Base-by-base conservation (phyloP, 2,797 vertebrate species). In the Aphelocoma californica region DNA sequence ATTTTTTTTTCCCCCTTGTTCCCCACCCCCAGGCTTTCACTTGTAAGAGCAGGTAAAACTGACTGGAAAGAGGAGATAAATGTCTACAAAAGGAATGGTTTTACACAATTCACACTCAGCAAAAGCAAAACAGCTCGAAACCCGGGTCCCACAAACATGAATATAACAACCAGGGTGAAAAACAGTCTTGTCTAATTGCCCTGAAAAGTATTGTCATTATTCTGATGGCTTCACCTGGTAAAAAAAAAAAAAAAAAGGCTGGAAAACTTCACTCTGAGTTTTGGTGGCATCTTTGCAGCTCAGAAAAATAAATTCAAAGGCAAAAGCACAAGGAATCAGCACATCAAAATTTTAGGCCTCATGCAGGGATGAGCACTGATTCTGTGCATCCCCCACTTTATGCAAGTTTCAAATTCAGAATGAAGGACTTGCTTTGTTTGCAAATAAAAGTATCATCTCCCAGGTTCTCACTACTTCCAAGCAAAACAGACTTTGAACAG, bases 291-390 rank as follows among this genome's bases (percentile, higher is more conserved):
- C 80, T 87, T 91, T 64, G 42, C 56, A 95, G 66, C 81, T 91
- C 79, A 61, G 40, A 93, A 93, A 96, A 97, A 95, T 81, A 53
- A 85, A 81, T 67, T 53, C 84, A 86, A 91, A 87, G 89, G 64
- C 48, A 93, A 95, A 95, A 94, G 58, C 90, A 86, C 60, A 72
- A 82, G 50, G 72, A 97, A 95, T 57, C 48, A 54, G 85, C 13
- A 4, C 48, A 50, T 79, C 19, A 19, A 66, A 57, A 91, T 56
- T 86, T 92, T 69, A 88, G 84, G 74, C 10, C 54, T 81, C 34
- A 19, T 48, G 78, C 47, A 64, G 67, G 81, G 87, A 14, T 64
- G 80, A 87, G 48, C 80, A 65, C 65, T 66, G 67, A 53, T 92
- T 69, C 71, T 42, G 32, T 62, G 53, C 79, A 53, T 50, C 64